A percentile compares a stretch with the other conserved stretches of the same genome.
Conservation (phyloP, 1,140 invertebrate genomes). For the Drosophila asahinai region DNA sequence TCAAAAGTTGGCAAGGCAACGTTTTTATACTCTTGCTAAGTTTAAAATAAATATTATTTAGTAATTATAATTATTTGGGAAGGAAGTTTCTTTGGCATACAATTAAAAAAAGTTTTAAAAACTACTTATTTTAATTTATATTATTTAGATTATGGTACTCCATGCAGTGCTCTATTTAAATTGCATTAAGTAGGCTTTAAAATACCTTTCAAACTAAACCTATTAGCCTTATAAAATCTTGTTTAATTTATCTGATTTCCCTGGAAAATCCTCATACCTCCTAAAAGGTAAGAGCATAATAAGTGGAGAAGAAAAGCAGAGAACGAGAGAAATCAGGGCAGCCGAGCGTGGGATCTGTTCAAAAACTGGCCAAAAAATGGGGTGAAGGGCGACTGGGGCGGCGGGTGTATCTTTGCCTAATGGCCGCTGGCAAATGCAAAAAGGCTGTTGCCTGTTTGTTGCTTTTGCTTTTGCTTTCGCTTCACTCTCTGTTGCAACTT, state of each 20-base stretch:
- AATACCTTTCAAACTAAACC: too few relatives aligned
- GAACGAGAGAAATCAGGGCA: conserved; percentile 40
- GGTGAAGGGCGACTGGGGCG: background rate
- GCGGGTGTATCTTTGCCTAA: conserved; percentile 51
- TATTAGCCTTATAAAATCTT: too few relatives aligned
- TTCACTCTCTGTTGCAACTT: conserved; percentile 36
- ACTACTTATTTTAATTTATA: too few relatives aligned
- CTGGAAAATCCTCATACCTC: background rate
- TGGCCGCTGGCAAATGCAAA: conserved; percentile 69
- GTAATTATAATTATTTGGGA: too few relatives aligned
- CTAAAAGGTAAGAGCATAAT: background rate
- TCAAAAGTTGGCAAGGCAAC: background rate
- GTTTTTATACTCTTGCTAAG: background rate
- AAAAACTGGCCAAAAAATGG: conserved; percentile 18
- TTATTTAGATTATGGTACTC: too few relatives aligned
- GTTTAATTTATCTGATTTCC: background rate
- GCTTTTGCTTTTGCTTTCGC: conserved; percentile 29
- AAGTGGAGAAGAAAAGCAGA: conserved; percentile 10
- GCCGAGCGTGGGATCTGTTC: conserved; percentile 43
- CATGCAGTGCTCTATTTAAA: too few relatives aligned
- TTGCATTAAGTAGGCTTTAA: too few relatives aligned
- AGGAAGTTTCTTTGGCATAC: too few relatives aligned
- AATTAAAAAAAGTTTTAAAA: too few relatives aligned
- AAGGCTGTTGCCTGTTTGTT: conserved; percentile 53
- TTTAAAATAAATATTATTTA: too few relatives aligned